Evolutionary conservation across 2,113 vertebrate species (phyloP).

Genomic region (Callospermophilus lateralis): DNA sequence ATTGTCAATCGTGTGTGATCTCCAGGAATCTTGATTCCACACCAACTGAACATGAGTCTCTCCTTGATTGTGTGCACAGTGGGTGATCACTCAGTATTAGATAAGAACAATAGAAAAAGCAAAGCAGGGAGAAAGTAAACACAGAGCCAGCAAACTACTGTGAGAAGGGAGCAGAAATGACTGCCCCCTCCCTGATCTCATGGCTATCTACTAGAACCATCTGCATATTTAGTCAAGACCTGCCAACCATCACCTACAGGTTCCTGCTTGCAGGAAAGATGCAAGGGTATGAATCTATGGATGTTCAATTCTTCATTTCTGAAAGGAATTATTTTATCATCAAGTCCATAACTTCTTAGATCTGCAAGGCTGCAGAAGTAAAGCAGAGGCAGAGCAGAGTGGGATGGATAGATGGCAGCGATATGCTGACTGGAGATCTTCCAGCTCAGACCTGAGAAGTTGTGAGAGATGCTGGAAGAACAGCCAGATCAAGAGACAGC

Average conservation of each 20-base stretch:
- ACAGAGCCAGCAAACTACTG: background rate
- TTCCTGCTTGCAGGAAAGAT: background rate
- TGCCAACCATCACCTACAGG: background rate
- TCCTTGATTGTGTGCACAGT: background rate
- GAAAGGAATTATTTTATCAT: slow-evolving; percentile 30
- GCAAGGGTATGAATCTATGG: background rate
- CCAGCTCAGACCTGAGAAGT: background rate
- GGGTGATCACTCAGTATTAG: background rate
- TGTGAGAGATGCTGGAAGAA: background rate
- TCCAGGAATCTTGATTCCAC: background rate
- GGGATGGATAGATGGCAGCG: background rate
- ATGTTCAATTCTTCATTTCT: slow-evolving; percentile 10
- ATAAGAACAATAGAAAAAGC: background rate
- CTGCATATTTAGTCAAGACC: background rate
- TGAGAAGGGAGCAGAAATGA: background rate
- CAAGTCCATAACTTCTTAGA: slow-evolving; percentile 27
- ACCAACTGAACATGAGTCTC: background rate
- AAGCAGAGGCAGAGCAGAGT: background rate
- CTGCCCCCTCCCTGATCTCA: background rate
- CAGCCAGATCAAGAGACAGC: background rate
- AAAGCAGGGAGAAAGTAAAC: background rate
- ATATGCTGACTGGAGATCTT: background rate
- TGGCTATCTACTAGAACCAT: background rate
- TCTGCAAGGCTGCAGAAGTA: background rate
- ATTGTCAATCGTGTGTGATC: background rate